Conservation (phyloP, 2,113 vertebrate genomes). For the Monarcha castaneiventris region DNA sequence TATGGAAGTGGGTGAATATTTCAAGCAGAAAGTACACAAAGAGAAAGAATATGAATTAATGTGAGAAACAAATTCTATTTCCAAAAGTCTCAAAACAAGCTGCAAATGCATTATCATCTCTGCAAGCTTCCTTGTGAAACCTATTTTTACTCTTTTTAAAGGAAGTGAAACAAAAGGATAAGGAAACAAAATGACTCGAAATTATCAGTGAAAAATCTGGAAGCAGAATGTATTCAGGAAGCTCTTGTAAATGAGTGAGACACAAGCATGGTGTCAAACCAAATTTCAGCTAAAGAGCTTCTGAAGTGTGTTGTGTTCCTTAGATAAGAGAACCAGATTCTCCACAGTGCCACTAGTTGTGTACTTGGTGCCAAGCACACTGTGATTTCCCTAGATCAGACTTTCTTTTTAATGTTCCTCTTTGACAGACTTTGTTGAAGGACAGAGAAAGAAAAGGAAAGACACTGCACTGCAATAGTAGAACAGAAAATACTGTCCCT, state of each 20-base stretch:
- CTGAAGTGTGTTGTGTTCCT: neutral
- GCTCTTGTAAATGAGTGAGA: neutral
- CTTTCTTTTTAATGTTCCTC: neutral
- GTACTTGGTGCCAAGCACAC: neutral
- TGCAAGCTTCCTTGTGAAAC: neutral
- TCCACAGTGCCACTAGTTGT: neutral
- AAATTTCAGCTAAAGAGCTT: neutral
- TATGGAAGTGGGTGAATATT: neutral
- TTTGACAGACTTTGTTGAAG: neutral
- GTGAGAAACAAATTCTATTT: neutral
- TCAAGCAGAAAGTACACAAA: neutral
- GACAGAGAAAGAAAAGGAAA: neutral
- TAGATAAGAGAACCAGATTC: neutral
- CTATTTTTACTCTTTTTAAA: neutral
- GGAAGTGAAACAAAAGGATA: neutral
- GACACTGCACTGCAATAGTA: neutral
- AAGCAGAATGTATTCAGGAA: neutral
- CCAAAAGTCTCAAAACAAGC: neutral
- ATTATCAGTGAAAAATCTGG: neutral
- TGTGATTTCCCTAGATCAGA: neutral
- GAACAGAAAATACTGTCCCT: neutral
- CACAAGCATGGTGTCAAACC: neutral
- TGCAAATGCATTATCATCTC: neutral
- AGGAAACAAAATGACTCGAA: neutral
- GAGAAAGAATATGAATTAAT: neutral